Evolutionary conservation across 2,888 invertebrate genomes (phyloP), one percentile per base, ranked within the genome.

Genomic region (Acrocera orbiculus): DNA sequence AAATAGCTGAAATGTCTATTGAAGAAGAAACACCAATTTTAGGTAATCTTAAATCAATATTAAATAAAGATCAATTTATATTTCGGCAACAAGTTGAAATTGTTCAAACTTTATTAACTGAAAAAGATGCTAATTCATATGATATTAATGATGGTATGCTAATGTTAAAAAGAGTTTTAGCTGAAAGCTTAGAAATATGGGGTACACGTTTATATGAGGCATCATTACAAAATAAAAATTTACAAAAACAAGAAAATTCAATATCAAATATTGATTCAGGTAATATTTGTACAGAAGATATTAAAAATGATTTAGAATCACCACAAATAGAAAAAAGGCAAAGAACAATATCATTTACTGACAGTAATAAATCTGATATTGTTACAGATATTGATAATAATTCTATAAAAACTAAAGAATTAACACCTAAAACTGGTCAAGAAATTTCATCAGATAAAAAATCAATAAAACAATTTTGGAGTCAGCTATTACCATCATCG

Each of bases 71-170:
- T 46, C 78, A 80, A 47, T 64, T 68, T 23, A 60, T 65, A 31
- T 86, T 87, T 51, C 80, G 81, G 43, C 75, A 74, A 38, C 79
- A 77, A 54, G 76, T 81, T 40, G 86, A 86, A 49, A 77, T 79
- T 43, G 72, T 85, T 35, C 85, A 87, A 49, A 58, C 53, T 1
- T 40, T 60, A 9, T 37, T 61, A 20, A 51, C 53, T 1, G 55
- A 56, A 22, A 43, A 41, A 7, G 45, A 45, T 27, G 52, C 52
- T 1, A 54, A 47, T 34, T 43, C 50, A 2, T 53, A 53, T 29
- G 63, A 64, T 40, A 62, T 73, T 11, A 67, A 68, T 34, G 77
- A 79, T 50, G 64, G 67, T 0, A 58, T 76, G 16, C 64, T 72
- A 6, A 64, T 69, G 46, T 57, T 80, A 13, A 78, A 78, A 48